Conservation (phyloP, 2,797 vertebrate species). For the Gambelia wislizenii region DNA sequence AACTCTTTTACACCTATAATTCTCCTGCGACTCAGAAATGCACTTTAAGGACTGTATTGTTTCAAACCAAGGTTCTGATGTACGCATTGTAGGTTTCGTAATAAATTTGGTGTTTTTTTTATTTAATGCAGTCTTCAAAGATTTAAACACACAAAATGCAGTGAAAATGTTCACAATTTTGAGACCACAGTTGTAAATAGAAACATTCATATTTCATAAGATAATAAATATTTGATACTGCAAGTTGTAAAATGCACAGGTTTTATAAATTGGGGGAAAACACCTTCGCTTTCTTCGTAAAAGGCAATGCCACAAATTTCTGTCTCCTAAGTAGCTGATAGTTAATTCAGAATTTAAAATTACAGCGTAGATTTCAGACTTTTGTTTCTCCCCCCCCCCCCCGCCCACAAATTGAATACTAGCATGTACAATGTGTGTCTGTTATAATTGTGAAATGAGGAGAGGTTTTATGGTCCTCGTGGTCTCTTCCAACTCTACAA, state of each 20-base stretch:
- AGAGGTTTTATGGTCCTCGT: too few species aligned
- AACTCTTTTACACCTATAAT: not conserved
- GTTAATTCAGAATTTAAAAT: constrained; percentile 76
- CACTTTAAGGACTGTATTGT: not conserved
- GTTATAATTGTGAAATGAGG: constrained; percentile 70
- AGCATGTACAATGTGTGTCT: constrained; percentile 69
- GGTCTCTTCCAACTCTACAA: too few species aligned
- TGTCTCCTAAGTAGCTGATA: constrained; percentile 72
- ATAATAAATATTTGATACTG: constrained; percentile 82
- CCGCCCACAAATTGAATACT: constrained; percentile 54
- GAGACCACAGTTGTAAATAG: constrained; percentile 78
- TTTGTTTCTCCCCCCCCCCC: not conserved
- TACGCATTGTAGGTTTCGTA: constrained; percentile 58
- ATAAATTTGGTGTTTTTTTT: constrained; percentile 71
- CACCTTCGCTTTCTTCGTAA: constrained; percentile 72
- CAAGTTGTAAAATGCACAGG: constrained; percentile 75
- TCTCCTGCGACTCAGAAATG: not conserved
- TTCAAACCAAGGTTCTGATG: constrained; percentile 25
- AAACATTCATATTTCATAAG: constrained; percentile 82
- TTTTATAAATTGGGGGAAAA: constrained; percentile 70
- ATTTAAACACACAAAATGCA: constrained; percentile 80
- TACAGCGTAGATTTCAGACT: constrained; percentile 69
- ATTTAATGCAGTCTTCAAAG: constrained; percentile 79
- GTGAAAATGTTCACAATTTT: constrained; percentile 77
- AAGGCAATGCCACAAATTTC: constrained; percentile 70